Percentiles rank a stretch among this genome's conserved stretches.
Evolutionary conservation across 30 jellyfish, hydroid and myxozoan species (phyloP).

Genomic region (Hydra vulgaris): DNA sequence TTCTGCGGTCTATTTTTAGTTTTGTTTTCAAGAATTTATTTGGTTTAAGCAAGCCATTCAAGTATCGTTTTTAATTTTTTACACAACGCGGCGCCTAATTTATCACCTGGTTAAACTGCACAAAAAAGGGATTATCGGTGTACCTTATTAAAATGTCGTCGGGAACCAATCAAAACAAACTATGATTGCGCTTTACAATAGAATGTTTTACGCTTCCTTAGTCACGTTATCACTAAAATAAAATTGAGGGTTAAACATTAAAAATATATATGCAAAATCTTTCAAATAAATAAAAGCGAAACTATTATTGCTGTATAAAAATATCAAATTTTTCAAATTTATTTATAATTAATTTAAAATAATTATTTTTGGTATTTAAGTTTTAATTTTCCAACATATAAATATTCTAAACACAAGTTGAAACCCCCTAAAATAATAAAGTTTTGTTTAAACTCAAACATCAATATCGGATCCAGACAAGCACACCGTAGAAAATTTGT

Average conservation of each 20-base stretch:
- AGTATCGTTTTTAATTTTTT: background rate
- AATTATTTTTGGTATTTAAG: too few relatives aligned
- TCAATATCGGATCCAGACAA: constrained; percentile 3
- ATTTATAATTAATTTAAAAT: too few relatives aligned
- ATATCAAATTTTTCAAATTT: background rate
- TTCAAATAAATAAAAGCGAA: too few relatives aligned
- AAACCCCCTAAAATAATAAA: background rate
- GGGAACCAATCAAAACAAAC: background rate
- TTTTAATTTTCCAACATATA: too few relatives aligned
- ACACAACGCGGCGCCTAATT: background rate
- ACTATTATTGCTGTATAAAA: background rate
- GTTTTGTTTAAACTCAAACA: background rate
- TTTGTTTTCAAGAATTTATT: background rate
- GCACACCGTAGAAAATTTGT: constrained; percentile 7
- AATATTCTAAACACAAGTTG: too few relatives aligned
- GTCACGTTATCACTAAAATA: background rate
- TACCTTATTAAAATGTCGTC: background rate
- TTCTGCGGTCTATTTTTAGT: background rate
- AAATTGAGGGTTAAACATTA: background rate
- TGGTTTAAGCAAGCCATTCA: background rate
- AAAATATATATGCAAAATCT: too few relatives aligned
- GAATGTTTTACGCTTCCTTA: background rate
- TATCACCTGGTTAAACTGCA: background rate
- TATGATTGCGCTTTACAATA: background rate
- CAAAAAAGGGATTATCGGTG: background rate